These are phyloP conservation scores for Spheniscus mendiculus DNA, from an alignment of 2,113 vertebrate species.

Conservation along the genomic window DNA sequence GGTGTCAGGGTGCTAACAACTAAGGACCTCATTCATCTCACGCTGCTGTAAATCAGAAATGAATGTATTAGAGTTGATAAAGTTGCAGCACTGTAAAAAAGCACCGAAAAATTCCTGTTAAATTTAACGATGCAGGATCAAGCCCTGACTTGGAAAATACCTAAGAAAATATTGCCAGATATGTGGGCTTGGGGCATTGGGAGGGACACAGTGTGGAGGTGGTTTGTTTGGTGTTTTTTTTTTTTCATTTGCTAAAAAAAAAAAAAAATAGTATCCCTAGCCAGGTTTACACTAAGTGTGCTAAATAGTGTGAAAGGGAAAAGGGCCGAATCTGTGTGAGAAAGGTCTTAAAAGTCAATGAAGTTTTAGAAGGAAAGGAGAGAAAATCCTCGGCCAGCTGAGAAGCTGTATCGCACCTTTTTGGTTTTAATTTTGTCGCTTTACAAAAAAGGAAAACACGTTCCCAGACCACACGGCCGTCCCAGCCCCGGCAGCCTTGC, in stretches of 20 bases:
- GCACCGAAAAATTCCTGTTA: background rate
- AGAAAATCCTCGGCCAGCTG: background rate
- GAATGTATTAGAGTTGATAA: background rate
- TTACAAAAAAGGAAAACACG: background rate
- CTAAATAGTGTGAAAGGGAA: background rate
- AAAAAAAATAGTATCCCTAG: background rate
- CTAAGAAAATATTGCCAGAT: background rate
- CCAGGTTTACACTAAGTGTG: background rate
- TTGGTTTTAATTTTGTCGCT: background rate
- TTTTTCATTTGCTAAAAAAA: background rate
- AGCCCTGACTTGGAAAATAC: constrained; percentile 9
- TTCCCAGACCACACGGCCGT: rapidly evolving
- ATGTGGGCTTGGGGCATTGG: background rate
- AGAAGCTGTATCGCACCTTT: background rate
- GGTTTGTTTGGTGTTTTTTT: background rate
- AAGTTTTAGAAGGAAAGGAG: background rate
- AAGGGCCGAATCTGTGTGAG: background rate
- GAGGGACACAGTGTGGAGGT: background rate
- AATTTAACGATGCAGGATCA: background rate
- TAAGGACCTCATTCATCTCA: background rate
- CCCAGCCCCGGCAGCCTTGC: background rate
- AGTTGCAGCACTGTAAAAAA: background rate
- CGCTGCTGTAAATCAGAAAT: constrained; percentile 5
- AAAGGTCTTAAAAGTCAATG: background rate
- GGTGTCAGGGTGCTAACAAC: background rate